Evolutionary conservation across 2,113 vertebrate species (phyloP).

Genomic region (Nesogale talazaci): DNA sequence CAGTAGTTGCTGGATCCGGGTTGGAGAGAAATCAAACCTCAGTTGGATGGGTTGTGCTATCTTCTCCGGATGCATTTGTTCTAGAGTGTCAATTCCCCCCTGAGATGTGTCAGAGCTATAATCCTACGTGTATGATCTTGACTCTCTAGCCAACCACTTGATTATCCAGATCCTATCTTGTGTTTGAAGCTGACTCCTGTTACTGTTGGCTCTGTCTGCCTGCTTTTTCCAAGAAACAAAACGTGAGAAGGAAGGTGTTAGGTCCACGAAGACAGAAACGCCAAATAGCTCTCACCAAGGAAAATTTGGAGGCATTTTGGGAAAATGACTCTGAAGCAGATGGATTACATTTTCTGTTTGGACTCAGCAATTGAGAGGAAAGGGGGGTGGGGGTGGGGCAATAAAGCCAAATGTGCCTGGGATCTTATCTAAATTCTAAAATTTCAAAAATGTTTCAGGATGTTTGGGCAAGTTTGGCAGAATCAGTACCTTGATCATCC

Average conservation of each 20-base stretch:
- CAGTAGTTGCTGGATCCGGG: background rate
- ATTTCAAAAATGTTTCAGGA: constrained; percentile 62
- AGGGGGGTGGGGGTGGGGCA: background rate
- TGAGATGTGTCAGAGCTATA: background rate
- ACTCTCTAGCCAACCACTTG: background rate
- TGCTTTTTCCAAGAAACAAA: constrained; percentile 65
- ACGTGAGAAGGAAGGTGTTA: constrained; percentile 60
- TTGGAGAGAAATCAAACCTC: background rate
- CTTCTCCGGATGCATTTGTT: background rate
- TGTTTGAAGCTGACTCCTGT: constrained; percentile 43
- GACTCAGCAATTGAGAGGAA: constrained; percentile 49
- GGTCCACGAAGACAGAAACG: constrained; percentile 46
- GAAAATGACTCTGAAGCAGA: constrained; percentile 65
- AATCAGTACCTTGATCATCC: constrained; percentile 10
- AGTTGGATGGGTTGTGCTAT: background rate
- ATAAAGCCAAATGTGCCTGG: constrained; percentile 62
- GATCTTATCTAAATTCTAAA: constrained; percentile 66
- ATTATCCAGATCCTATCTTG: constrained; percentile 8
- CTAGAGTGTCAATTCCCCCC: background rate
- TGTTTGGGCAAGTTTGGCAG: constrained; percentile 50
- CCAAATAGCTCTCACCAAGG: constrained; percentile 55
- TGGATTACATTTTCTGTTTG: constrained; percentile 73
- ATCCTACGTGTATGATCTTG: constrained; percentile 32
- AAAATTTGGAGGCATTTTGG: constrained; percentile 62
- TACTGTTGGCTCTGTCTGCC: constrained; percentile 31